Conservation (phyloP, 2,888 invertebrate genomes). For the Zygogramma bicolorata region DNA sequence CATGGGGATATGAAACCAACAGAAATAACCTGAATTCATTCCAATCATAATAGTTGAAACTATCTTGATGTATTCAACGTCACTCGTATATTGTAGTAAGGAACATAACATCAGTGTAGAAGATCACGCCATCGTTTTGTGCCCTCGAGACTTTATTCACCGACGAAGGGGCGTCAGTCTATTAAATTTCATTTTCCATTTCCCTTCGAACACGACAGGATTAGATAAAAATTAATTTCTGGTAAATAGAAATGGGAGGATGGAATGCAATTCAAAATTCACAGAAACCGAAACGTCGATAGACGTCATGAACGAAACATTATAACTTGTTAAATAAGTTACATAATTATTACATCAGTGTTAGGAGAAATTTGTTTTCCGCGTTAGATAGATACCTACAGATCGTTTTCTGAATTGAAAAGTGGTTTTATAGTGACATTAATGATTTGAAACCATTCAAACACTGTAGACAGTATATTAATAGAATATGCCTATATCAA, state of each 20-base stretch:
- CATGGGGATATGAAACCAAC: too few species aligned
- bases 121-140: neutral
- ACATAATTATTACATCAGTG: neutral
- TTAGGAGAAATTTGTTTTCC: too few species aligned
- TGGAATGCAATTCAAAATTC: neutral
- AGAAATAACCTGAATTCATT: too few species aligned
- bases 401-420: too few species aligned
- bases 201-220: neutral
- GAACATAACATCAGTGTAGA: neutral
- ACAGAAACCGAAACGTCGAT: neutral
- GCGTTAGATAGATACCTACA: too few species aligned
- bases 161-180: neutral
- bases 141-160: neutral
- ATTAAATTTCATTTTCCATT: slow-evolving; percentile 4
- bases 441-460: too few species aligned
- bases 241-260: neutral
- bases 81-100: neutral
- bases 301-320: neutral
- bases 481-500: too few species aligned
- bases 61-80: neutral
- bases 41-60: too few species aligned
- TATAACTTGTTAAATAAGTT: neutral
- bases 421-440: too few species aligned
- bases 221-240: neutral
- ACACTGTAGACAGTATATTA: too few species aligned